Percentiles rank a stretch among this genome's conserved stretches.
Conservation (phyloP, 2,113 vertebrate genomes). For the Siphamia tubifer region DNA sequence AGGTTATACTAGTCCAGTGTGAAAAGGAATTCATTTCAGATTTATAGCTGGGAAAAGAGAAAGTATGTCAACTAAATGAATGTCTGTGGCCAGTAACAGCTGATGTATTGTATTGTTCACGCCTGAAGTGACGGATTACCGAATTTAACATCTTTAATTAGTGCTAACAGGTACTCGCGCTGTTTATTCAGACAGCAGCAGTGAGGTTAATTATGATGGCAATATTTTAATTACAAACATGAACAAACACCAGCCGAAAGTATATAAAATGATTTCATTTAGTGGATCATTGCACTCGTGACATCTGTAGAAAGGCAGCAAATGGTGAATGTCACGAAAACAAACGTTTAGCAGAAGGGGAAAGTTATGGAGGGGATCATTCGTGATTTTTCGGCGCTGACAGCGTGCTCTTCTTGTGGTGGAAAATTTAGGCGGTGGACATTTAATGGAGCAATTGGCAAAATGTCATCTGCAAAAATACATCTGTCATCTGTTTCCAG, state of each 20-base stretch:
- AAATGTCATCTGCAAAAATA: not conserved
- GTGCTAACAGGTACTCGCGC: not conserved
- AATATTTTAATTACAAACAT: not conserved
- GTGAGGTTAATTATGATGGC: not conserved
- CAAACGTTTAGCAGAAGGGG: not conserved
- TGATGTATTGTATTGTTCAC: no score
- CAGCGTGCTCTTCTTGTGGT: not conserved
- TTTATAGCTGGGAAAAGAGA: no score
- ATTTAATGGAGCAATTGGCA: not conserved
- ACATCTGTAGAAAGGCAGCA: not conserved
- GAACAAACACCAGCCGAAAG: not conserved
- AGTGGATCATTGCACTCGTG: not conserved
- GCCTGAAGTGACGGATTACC: not conserved
- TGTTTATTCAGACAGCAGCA: not conserved
- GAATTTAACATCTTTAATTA: not conserved
- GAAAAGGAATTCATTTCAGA: no score
- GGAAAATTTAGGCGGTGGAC: not conserved
- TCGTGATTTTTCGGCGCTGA: not conserved
- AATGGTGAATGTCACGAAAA: no score
- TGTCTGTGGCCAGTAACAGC: no score
- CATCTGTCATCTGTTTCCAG: no score
- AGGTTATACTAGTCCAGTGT: no score
- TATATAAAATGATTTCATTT: not conserved
- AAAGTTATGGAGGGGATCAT: not conserved
- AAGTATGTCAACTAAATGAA: no score